Evolutionary conservation across 2,113 vertebrate genomes (phyloP).

Genomic region (Rhinogobius similis): DNA sequence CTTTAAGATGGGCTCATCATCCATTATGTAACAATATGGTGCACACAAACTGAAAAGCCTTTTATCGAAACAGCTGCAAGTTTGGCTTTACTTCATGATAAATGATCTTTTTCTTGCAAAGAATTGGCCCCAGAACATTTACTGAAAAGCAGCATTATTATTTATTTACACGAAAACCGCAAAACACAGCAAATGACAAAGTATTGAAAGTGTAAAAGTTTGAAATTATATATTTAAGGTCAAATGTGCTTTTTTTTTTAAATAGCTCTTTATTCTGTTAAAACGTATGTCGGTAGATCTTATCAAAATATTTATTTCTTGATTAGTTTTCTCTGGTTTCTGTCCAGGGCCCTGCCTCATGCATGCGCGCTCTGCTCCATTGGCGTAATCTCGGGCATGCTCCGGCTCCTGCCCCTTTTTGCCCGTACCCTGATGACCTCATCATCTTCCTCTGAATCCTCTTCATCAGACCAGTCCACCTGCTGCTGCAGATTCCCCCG

Average conservation of each 20-base stretch:
- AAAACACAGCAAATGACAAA: not conserved
- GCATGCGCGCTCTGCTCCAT: constrained; percentile 67
- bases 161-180: constrained; percentile 22
- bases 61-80: not conserved
- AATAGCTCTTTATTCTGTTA: not conserved
- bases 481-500: constrained; percentile 75
- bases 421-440: constrained; percentile 53
- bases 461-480: constrained; percentile 71
- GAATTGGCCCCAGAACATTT: no score
- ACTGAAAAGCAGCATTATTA: constrained; percentile 25
- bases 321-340: not conserved
- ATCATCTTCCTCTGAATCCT: constrained; percentile 49
- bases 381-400: constrained; percentile 80
- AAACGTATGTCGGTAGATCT: not conserved
- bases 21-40: not conserved
- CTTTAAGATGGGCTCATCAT: not conserved
- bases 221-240: no score
- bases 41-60: not conserved
- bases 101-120: not conserved
- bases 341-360: constrained; percentile 31
- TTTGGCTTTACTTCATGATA: not conserved
- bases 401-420: constrained; percentile 75
- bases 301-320: not conserved
- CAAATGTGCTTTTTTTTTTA: not conserved
- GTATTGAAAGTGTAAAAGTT: not conserved